These are phyloP conservation scores for Ciconia nigra DNA, from an alignment of 2,797 vertebrate species.

Conservation along the genomic window DNA sequence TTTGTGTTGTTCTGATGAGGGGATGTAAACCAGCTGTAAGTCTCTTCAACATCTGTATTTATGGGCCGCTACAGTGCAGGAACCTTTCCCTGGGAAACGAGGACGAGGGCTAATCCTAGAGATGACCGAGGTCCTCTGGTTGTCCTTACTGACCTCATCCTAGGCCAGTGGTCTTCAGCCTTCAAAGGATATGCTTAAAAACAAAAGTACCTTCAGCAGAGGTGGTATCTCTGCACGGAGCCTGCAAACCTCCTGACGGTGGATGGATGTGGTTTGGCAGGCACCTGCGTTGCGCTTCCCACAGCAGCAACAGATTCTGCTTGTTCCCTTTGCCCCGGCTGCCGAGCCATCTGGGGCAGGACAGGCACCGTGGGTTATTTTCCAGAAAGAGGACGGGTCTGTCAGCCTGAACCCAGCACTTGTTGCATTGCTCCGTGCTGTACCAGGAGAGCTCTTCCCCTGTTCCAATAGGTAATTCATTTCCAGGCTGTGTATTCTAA, in stretches of 20 bases:
- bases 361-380: rapidly evolving
- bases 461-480: neutral
- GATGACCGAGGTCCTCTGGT: rapidly evolving
- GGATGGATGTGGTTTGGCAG: neutral
- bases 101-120: neutral
- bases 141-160: neutral
- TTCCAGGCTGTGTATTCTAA: neutral
- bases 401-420: neutral
- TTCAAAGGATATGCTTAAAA: neutral
- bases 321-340: neutral
- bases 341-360: neutral
- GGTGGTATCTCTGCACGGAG: neutral
- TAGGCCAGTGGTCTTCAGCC: neutral
- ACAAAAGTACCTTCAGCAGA: neutral
- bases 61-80: neutral
- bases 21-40: neutral
- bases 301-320: rapidly evolving
- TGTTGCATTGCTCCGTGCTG: neutral
- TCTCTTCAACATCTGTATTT: neutral
- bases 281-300: rapidly evolving
- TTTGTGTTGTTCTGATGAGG: neutral
- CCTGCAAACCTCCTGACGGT: rapidly evolving
- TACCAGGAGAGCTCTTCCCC: neutral
- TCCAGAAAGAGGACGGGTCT: neutral
- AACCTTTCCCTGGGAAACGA: neutral